A percentile compares a stretch with the other conserved stretches of the same genome.
Conservation (phyloP, 2,113 vertebrate genomes). For the Morone chrysops region DNA sequence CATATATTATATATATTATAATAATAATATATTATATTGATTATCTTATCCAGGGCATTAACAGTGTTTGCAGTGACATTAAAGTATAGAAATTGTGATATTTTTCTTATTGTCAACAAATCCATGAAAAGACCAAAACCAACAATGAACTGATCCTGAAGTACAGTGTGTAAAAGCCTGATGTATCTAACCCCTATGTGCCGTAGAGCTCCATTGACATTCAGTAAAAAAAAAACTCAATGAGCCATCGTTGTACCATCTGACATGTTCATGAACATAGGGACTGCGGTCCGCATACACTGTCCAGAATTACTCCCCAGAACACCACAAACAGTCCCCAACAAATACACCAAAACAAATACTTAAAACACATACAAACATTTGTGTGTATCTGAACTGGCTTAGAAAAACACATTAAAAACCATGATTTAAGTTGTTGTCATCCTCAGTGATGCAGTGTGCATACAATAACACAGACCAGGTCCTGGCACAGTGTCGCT, state of each 20-base stretch:
- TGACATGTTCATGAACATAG: not conserved
- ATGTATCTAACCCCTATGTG: not conserved
- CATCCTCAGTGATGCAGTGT: not conserved
- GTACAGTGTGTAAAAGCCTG: not conserved
- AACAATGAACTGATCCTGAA: not conserved
- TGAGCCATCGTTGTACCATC: not conserved
- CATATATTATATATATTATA: too few species aligned
- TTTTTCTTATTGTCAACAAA: not conserved
- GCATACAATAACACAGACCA: not conserved
- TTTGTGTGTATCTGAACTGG: not conserved
- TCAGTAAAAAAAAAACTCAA: not conserved
- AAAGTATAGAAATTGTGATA: not conserved
- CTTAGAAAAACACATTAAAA: not conserved
- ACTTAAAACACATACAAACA: too few species aligned
- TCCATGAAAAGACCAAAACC: not conserved
- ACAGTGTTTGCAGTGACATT: not conserved
- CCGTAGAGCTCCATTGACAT: not conserved
- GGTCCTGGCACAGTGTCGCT: not conserved
- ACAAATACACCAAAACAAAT: not conserved
- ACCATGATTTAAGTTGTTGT: not conserved
- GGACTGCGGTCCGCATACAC: not conserved
- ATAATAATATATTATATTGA: too few species aligned
- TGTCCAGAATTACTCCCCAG: not conserved
- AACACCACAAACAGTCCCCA: not conserved
- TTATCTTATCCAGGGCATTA: not conserved